Evolutionary conservation across 1,140 invertebrate species (phyloP), one percentile per base, ranked within the genome.

Genomic region (Lucilia sericata): DNA sequence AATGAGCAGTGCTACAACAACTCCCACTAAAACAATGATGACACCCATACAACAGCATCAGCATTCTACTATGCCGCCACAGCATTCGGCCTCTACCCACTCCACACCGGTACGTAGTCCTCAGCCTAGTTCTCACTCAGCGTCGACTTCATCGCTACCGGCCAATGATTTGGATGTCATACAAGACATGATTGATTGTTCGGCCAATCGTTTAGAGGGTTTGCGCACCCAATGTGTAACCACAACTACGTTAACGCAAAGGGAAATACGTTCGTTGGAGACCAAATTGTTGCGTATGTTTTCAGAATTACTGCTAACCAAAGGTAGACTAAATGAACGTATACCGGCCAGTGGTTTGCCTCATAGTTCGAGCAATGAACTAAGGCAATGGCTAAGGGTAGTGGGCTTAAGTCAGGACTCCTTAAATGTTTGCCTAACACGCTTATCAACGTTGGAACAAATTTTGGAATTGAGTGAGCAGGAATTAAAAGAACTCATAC

Each of bases 111-210:
- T 80, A 13, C 76, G 76, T 49, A 80, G 76, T 47, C 19, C 76
- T 7, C 76, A 80, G 21, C 21, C 42, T 2, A 80, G 19, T 80
- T 4, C 84, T n/a, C 25, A 85, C 34, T 78, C 85, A 30, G 85
- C 82, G 74, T 76, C 83, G 21, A 84, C 83, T 82, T 30, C 81
- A 5, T 60, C 85, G n/a, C 42, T 82, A 30, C 80, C 84, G 36
- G 88, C 87, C 80, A 90, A 87, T 83, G 89, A 90, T 84, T 86
- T 91, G 80, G 91, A 93, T 85, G 94, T 95, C 88, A 93, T 96
- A 86, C 97, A 98, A 93, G 96, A 96, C 87, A 97, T 98, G 96
- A 99, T 99, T 92, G 97, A 98, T 93, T 95, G 98, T 91, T 98
- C 96, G 88, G 96, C 97, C 84, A 95, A 97, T 92, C 95, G 97